These are phyloP conservation scores for Dinomys branickii DNA, from an alignment of 2,113 vertebrate species.

Conservation along the genomic window DNA sequence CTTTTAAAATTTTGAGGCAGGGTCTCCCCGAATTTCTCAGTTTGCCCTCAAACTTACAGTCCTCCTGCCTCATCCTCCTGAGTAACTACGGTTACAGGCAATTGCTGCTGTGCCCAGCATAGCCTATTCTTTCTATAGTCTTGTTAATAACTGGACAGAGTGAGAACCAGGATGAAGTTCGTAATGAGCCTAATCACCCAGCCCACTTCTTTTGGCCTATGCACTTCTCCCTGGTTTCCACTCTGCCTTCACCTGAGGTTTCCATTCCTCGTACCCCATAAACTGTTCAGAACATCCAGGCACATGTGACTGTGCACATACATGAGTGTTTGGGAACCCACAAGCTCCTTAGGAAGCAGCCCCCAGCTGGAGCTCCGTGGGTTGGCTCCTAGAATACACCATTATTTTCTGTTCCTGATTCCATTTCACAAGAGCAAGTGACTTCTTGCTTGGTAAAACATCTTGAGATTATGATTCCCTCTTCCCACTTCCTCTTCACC, in stretches of 20 bases:
- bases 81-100: not conserved
- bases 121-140: not conserved
- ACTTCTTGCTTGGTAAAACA: not conserved
- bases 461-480: not conserved
- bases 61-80: not conserved
- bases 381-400: not conserved
- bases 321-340: not conserved
- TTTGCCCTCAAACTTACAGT: not conserved
- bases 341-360: not conserved
- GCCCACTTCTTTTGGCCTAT: not conserved
- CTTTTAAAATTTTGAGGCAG: not conserved
- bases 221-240: not conserved
- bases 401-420: not conserved
- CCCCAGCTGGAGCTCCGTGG: not conserved
- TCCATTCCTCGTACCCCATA: fast-evolving
- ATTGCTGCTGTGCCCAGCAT: not conserved
- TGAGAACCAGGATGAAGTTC: not conserved
- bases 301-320: not conserved
- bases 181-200: not conserved
- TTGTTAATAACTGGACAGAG: not conserved
- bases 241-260: fast-evolving
- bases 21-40: not conserved
- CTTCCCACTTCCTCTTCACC: not conserved
- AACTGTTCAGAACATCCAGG: not conserved
- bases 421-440: not conserved